Conservation (phyloP, 2,888 invertebrate species). For the Bombylius discolor region DNA sequence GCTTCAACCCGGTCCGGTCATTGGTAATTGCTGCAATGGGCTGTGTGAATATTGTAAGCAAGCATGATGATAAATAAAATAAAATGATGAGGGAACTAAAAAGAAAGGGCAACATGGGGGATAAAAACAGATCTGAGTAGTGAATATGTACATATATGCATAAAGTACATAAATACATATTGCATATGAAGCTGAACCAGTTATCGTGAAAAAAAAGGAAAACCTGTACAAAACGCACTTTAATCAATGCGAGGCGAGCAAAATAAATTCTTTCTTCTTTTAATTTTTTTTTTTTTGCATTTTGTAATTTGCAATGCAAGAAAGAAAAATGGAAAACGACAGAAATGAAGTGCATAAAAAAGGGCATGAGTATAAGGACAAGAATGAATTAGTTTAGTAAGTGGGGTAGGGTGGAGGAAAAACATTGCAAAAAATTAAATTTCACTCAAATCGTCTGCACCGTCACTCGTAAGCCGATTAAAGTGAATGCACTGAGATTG, state of each 20-base stretch:
- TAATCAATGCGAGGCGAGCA: slow-evolving; percentile 3
- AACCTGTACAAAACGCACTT: slow-evolving; percentile 1
- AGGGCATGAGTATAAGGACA: not conserved
- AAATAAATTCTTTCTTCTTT: not conserved
- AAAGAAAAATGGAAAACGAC: not conserved
- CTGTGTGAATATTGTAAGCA: not conserved
- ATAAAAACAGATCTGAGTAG: too few relatives aligned
- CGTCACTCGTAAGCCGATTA: slow-evolving; percentile 5
- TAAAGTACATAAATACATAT: too few relatives aligned
- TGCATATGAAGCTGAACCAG: not conserved
- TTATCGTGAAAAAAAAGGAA: not conserved
- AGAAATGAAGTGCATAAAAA: not conserved
- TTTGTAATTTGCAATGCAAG: not conserved
- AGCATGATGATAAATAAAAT: too few relatives aligned
- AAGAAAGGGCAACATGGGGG: too few relatives aligned
- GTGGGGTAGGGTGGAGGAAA: not conserved
- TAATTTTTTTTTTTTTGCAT: not conserved
- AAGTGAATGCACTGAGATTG: slow-evolving; percentile 4
- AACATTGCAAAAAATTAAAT: slow-evolving; percentile 2
- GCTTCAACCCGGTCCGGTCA: not conserved
- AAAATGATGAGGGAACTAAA: too few relatives aligned
- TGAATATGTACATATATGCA: too few relatives aligned
- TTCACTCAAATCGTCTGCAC: not conserved
- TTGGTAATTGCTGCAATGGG: not conserved
- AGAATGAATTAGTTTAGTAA: not conserved